A percentile compares a stretch with the other conserved stretches of the same genome.
These are phyloP conservation scores for Scomber japonicus DNA, from an alignment of 2,113 vertebrate species.

Conservation along the genomic window DNA sequence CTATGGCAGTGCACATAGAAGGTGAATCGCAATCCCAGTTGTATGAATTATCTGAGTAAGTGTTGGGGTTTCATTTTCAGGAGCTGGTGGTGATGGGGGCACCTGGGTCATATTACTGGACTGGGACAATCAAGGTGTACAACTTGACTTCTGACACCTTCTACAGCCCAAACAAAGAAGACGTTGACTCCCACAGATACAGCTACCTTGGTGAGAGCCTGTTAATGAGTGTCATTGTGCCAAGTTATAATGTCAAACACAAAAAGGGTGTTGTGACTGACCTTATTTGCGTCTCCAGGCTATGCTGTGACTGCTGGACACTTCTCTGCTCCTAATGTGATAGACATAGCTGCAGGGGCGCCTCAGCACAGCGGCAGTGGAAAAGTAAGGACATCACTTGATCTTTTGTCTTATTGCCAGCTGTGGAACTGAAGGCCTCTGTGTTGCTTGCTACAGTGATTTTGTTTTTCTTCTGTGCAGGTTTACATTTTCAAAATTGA, in stretches of 20 bases:
- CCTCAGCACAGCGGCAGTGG: conserved; percentile 94
- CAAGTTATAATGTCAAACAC: background rate
- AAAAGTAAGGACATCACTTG: conserved; percentile 86
- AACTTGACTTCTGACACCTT: conserved; percentile 93
- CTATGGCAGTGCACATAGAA: conserved; percentile 1
- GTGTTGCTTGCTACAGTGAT: conserved; percentile 18
- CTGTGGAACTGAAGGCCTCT: conserved; percentile 2
- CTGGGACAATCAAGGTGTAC: conserved; percentile 96
- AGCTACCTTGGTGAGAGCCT: conserved; percentile 93
- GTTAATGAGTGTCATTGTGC: background rate
- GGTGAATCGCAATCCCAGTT: background rate
- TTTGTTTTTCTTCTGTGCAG: conserved; percentile 77
- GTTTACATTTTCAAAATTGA: conserved; percentile 98
- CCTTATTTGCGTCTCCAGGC: conserved; percentile 81
- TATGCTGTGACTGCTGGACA: conserved; percentile 96
- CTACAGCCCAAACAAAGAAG: conserved; percentile 91
- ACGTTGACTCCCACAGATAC: conserved; percentile 89
- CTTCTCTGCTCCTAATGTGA: conserved; percentile 89
- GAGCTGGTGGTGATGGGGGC: conserved; percentile 98
- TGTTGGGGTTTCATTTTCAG: conserved; percentile 73
- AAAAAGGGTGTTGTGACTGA: background rate
- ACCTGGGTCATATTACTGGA: conserved; percentile 98
- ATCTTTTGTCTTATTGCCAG: conserved; percentile 23
- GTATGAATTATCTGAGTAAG: conserved; percentile 29
- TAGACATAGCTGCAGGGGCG: conserved; percentile 95